Evolutionary conservation across 2,797 vertebrate species (phyloP), one percentile per base, ranked within the genome.

Genomic region (Cossypha caffra): DNA sequence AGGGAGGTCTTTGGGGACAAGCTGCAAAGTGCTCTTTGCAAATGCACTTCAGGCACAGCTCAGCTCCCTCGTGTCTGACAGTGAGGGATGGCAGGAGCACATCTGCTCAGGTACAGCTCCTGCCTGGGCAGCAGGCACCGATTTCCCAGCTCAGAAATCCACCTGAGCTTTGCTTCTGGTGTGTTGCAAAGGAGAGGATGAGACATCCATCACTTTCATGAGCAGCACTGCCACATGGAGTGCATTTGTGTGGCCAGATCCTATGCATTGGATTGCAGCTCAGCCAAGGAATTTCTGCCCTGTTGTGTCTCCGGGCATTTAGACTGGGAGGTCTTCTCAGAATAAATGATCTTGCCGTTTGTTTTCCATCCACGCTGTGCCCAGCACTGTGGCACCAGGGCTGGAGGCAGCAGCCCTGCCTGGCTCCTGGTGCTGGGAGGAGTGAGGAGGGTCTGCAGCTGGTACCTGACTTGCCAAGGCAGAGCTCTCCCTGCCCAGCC

Each of bases 261-360:
- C 85, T 95, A 23, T 64, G 45, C 26, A 25, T 57, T 88, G 85
- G 35, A 55, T 91, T 83, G 67, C 78, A 77, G 68, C 68, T 97
- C 78, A 92, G 89, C 89, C 94, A 77, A 94, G 74, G 86, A 93
- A 93, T 95, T 95, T 91, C 71, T 89, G 80, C 68, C 94, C 87
- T 77, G 90, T 77, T 88, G 68, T 93, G 93, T 86, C 91, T 94
- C 61, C 0, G 1, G 87, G 87, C 85, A 33, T 75, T 95, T 90
- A 83, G 75, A 71, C 85, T 94, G 94, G 93, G 89, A 96, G 77
- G 91, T 92, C 91, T 89, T 75, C 55, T 37, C 71, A 94, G 86
- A 75, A 86, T 85, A 77, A 93, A 93, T 13, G 33, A 87, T 93
- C 67, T 71, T 89, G 76, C 87, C 33, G 31, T 93, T 93, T 96